Conservation (phyloP, 1,140 invertebrate genomes). For the Eueides isabella region DNA sequence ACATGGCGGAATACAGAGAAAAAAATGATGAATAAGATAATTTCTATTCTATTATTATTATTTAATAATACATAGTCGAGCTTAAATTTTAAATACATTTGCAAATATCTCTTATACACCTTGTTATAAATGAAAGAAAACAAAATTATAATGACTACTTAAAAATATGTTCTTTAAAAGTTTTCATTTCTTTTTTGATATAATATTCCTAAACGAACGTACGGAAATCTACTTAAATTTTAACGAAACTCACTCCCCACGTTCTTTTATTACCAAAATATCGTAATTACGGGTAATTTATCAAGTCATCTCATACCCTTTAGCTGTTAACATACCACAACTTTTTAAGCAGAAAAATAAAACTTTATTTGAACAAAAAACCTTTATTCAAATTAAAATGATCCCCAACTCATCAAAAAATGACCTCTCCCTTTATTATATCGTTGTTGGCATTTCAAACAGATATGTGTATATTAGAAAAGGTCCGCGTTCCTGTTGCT, state of each 20-base stretch:
- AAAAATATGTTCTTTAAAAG: background rate
- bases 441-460: background rate
- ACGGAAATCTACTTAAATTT: background rate
- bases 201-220: background rate
- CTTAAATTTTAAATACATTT: too few relatives aligned
- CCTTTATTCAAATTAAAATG: slow-evolving; percentile 16
- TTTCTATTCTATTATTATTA: too few relatives aligned
- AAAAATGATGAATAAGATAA: too few relatives aligned
- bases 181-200: background rate
- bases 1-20: too few relatives aligned
- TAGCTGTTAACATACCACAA: slow-evolving; percentile 4
- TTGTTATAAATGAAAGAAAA: too few relatives aligned
- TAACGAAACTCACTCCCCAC: background rate
- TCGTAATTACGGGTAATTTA: slow-evolving; percentile 4
- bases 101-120: too few relatives aligned
- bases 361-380: slow-evolving; percentile 22
- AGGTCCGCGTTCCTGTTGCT: slow-evolving; percentile 17
- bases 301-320: background rate
- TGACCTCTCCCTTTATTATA: background rate
- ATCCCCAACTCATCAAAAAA: slow-evolving; percentile 9
- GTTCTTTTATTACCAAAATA: background rate
- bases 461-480: slow-evolving; percentile 11
- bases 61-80: too few relatives aligned
- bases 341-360: background rate
- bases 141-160: too few relatives aligned